Conservation (phyloP, 2,797 vertebrate species). For the Furcifer pardalis region DNA sequence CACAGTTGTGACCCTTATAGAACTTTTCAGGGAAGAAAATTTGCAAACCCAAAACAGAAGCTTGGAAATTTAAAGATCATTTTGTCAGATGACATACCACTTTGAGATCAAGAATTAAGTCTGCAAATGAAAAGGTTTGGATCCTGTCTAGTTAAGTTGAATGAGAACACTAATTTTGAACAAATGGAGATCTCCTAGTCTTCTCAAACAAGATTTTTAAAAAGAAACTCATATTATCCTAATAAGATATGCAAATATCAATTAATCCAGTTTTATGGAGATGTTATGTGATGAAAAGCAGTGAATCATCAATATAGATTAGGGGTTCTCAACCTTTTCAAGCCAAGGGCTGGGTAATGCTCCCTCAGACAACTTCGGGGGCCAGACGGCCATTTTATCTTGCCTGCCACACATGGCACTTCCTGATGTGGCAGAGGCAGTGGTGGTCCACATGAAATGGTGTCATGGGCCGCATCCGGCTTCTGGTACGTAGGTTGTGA, state of each 20-base stretch:
- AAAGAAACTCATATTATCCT: neutral
- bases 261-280: neutral
- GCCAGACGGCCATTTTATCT: no score
- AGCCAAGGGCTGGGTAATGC: no score
- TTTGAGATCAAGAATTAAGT: neutral
- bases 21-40: neutral
- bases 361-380: no score
- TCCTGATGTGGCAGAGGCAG: no score
- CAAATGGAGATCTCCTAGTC: neutral
- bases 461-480: no score
- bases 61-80: neutral
- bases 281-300: neutral
- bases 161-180: neutral
- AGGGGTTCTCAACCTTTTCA: no score
- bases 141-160: neutral
- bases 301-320: neutral
- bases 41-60: neutral
- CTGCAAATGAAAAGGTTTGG: neutral
- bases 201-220: neutral
- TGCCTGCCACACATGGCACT: no score
- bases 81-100: neutral
- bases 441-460: no score
- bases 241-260: constrained; percentile 9
- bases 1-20: neutral
- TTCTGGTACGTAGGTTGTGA: no score